Conservation (phyloP, 2,888 invertebrate species). For the Polymixis lichenea region DNA sequence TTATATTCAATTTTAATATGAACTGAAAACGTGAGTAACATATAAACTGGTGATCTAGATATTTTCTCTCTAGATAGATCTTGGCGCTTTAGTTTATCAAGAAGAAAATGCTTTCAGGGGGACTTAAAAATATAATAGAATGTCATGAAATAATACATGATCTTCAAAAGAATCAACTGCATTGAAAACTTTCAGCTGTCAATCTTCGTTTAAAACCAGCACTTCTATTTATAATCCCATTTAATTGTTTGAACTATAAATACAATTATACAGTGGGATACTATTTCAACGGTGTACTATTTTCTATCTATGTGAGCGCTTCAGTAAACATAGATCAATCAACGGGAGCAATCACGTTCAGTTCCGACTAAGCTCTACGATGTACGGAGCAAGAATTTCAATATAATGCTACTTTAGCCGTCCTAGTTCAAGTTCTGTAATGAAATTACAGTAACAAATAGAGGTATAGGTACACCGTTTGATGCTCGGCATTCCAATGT, state of each 20-base stretch:
- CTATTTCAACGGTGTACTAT: constrained; percentile 47
- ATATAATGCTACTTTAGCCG: constrained; percentile 45
- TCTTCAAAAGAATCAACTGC: not conserved
- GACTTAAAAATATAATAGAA: no score
- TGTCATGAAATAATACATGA: no score
- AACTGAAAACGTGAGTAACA: no score
- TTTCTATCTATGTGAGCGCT: constrained; percentile 36
- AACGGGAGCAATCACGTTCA: constrained; percentile 54
- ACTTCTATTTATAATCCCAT: not conserved
- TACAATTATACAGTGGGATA: constrained; percentile 31
- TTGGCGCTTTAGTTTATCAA: no score
- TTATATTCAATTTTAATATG: no score
- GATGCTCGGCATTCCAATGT: not conserved
- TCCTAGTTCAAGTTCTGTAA: constrained; percentile 30
- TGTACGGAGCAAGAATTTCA: constrained; percentile 50
- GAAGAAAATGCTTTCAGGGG: no score
- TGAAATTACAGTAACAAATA: constrained; percentile 36
- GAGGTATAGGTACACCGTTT: not conserved
- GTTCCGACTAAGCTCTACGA: constrained; percentile 43
- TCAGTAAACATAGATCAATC: constrained; percentile 65
- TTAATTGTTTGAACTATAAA: constrained; percentile 38
- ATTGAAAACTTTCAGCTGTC: not conserved
- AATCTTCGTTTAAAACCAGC: constrained; percentile 4
- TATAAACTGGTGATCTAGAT: no score
- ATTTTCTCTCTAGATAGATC: no score